phyloP scores from a whole-genome alignment of 2,113 vertebrate species.

The Silurus meridionalis region DNA sequence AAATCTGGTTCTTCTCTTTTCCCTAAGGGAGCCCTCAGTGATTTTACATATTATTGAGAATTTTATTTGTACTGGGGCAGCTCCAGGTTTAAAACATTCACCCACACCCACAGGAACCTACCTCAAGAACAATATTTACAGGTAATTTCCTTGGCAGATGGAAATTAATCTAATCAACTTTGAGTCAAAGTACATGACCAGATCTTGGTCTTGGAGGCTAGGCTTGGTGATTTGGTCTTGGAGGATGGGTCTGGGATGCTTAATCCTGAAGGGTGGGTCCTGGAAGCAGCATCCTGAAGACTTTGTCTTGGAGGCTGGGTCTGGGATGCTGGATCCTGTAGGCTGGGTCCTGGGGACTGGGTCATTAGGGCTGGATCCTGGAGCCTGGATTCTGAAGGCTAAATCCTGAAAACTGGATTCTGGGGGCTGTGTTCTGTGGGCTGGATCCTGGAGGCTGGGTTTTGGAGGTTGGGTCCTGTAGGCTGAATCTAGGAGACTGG shows the following conservation, averaged over 20 bases:
- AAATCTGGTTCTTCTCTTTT: background rate
- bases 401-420: background rate
- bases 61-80: background rate
- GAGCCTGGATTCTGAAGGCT: background rate
- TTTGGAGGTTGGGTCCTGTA: background rate
- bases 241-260: background rate
- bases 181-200: background rate
- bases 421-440: too few relatives aligned
- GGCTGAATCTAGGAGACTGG: too few relatives aligned
- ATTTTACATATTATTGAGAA: too few relatives aligned
- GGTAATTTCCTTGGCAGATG: background rate
- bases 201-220: background rate
- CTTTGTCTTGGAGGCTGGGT: too few relatives aligned
- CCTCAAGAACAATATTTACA: background rate
- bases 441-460: background rate
- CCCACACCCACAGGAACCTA: background rate
- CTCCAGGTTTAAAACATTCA: background rate
- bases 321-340: background rate
- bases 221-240: too few relatives aligned
- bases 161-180: background rate
- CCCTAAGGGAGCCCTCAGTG: background rate
- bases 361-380: background rate
- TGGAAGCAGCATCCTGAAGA: background rate
- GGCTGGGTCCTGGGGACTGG: background rate
- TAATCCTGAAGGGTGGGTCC: background rate